These are phyloP conservation scores for Perizoma affinitatum DNA, from an alignment of 2,888 invertebrate genomes.

Conservation along the genomic window DNA sequence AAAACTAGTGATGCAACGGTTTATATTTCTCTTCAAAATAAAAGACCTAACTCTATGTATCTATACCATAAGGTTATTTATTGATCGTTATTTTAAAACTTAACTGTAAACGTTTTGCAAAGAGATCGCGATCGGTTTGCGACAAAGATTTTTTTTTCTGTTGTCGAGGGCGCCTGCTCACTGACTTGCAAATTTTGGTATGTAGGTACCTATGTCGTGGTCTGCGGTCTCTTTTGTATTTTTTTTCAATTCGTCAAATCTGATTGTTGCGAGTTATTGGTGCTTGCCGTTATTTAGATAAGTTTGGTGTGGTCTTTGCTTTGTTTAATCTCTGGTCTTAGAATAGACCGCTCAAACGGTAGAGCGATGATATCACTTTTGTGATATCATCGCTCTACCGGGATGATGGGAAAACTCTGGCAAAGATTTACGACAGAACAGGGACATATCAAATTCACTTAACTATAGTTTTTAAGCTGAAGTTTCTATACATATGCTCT, in stretches of 20 bases:
- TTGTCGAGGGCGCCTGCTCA: constrained; percentile 36
- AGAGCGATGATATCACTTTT: background rate
- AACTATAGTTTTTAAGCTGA: too few relatives aligned
- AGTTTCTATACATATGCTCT: too few relatives aligned
- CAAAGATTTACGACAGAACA: too few relatives aligned
- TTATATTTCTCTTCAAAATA: background rate
- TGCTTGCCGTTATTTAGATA: constrained; percentile 24
- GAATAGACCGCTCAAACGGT: too few relatives aligned
- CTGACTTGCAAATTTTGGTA: constrained; percentile 64
- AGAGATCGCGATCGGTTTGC: constrained; percentile 58
- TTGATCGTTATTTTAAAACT: constrained; percentile 3
- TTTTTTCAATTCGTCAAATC: constrained; percentile 37
- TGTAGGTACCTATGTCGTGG: constrained; percentile 55
- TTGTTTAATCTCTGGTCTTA: constrained; percentile 5
- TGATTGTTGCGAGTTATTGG: constrained; percentile 31
- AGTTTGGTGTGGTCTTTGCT: constrained; percentile 20
- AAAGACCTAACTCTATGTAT: background rate
- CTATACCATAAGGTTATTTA: constrained; percentile 10
- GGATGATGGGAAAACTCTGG: too few relatives aligned
- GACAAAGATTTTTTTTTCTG: constrained; percentile 58
- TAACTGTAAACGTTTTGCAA: constrained; percentile 24
- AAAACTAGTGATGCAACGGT: constrained; percentile 14
- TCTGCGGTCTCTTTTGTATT: constrained; percentile 56
- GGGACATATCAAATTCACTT: too few relatives aligned
- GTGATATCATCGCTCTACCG: too few relatives aligned